These are phyloP conservation scores for Celastrina argiolus DNA, from an alignment of 2,888 invertebrate genomes.

Conservation along the genomic window DNA sequence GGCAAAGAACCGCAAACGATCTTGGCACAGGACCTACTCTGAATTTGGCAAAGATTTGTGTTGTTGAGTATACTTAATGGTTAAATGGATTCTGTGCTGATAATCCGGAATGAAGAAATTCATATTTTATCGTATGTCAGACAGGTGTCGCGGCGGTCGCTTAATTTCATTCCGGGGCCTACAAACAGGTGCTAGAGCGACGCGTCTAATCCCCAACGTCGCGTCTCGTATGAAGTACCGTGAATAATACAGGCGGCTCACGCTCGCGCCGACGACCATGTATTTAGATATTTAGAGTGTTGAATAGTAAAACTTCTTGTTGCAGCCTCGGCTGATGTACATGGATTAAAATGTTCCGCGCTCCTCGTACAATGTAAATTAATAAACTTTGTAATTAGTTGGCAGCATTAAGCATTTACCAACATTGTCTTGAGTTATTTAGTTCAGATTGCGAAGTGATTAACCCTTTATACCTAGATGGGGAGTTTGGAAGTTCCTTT, in stretches of 20 bases:
- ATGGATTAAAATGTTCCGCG: constrained; percentile 17
- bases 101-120: constrained; percentile 61
- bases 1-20: constrained; percentile 33
- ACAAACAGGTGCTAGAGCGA: constrained; percentile 59
- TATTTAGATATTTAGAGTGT: constrained; percentile 27
- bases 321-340: constrained; percentile 27
- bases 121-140: constrained; percentile 68
- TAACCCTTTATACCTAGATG: background rate
- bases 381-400: constrained; percentile 21
- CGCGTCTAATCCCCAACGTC: constrained; percentile 58
- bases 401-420: constrained; percentile 17
- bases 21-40: constrained; percentile 31
- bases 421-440: constrained; percentile 5
- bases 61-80: constrained; percentile 21
- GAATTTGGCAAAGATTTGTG: constrained; percentile 24
- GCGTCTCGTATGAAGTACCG: constrained; percentile 43
- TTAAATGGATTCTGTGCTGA: constrained; percentile 31
- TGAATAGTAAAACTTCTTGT: constrained; percentile 28
- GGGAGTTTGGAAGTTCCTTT: background rate
- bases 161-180: constrained; percentile 64
- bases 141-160: constrained; percentile 69
- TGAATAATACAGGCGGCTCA: constrained; percentile 42
- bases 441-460: background rate
- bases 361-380: constrained; percentile 10
- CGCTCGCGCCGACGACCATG: constrained; percentile 38